A percentile compares a stretch with the other conserved stretches of the same genome.
phyloP scores from a whole-genome alignment of 37 sponge, comb jelly and placozoan genomes.

The Ianthella basta region DNA sequence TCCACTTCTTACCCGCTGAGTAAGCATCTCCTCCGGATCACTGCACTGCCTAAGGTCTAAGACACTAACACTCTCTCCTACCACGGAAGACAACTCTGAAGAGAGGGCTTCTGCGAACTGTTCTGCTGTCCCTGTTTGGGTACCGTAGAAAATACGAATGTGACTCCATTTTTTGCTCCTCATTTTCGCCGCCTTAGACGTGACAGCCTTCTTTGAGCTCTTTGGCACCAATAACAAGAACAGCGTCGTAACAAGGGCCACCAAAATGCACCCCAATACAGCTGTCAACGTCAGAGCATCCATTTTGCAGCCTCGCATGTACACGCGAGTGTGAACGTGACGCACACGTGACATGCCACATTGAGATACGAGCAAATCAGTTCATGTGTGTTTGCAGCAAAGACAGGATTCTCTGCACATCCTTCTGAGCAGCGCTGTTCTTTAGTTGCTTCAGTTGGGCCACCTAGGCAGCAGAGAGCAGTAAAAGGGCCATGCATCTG shows the following conservation, averaged over 20 bases:
- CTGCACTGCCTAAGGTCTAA: slow-evolving; percentile 38
- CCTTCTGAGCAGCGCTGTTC: no score
- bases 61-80: slow-evolving; percentile 20
- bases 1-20: slow-evolving; percentile 58
- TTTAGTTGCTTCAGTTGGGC: no score
- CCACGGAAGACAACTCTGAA: slow-evolving; percentile 4
- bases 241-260: not conserved
- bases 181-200: not conserved
- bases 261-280: not conserved
- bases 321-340: not conserved
- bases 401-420: no score
- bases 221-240: not conserved
- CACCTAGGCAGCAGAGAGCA: no score
- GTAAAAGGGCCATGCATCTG: no score
- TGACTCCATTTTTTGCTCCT: not conserved
- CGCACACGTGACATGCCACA: no score
- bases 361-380: no score
- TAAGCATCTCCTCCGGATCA: slow-evolving; percentile 75
- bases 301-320: slow-evolving; percentile 12
- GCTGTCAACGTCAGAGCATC: not conserved
- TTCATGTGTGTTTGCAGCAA: no score
- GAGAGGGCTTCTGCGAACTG: slow-evolving; percentile 51
- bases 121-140: slow-evolving; percentile 85
- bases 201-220: not conserved
- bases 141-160: slow-evolving; percentile 69